Conservation (phyloP, 64 coral and sea anemone species). For the Acropora yongei region DNA sequence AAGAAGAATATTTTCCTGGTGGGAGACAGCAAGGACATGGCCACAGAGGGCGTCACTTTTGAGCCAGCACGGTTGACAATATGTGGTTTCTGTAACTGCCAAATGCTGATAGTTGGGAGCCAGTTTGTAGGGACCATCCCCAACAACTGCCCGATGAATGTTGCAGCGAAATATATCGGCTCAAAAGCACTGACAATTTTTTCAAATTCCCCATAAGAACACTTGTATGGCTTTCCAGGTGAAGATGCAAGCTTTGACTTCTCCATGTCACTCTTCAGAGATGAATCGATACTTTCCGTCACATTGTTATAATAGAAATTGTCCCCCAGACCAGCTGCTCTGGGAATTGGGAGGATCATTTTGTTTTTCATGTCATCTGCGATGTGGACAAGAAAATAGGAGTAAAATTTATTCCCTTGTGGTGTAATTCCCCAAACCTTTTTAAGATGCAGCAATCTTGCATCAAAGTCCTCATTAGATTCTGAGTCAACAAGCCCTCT, state of each 20-base stretch:
- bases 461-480: constrained; percentile 35
- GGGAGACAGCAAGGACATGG: constrained; percentile 11
- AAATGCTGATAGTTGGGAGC: constrained; percentile 32
- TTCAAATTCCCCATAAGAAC: constrained; percentile 26
- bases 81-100: constrained; percentile 19
- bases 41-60: constrained; percentile 31
- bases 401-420: constrained; percentile 43
- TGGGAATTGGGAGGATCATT: constrained; percentile 48
- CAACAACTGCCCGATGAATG: constrained; percentile 37
- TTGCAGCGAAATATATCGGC: constrained; percentile 12
- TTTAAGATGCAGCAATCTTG: constrained; percentile 29
- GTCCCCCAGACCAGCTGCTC: constrained; percentile 38
- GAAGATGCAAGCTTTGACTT: constrained; percentile 28
- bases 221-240: constrained; percentile 52
- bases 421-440: constrained; percentile 23
- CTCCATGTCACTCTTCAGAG: constrained; percentile 46
- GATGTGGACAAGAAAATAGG: constrained; percentile 33
- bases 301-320: constrained; percentile 56
- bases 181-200: neutral
- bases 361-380: constrained; percentile 59
- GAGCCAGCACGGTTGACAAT: constrained; percentile 15
- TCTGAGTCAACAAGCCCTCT: constrained; percentile 57
- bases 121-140: constrained; percentile 37
- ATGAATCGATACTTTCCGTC: constrained; percentile 62
- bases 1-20: neutral